Conservation (phyloP, 1,140 invertebrate species). For the Formica selysi region DNA sequence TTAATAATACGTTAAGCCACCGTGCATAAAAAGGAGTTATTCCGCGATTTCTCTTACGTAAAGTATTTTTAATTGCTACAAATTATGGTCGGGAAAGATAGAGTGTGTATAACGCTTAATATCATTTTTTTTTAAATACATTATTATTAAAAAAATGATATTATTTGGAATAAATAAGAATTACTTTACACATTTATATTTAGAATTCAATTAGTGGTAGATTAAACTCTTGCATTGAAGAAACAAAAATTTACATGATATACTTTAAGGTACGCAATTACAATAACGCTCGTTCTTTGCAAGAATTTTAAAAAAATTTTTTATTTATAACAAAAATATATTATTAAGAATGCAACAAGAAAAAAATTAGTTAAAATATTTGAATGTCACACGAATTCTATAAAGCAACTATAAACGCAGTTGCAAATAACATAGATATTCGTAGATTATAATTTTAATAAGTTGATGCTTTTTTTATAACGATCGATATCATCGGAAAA, state of each 20-base stretch:
- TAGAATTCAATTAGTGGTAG: background rate
- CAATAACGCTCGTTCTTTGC: background rate
- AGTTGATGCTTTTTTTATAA: too few species aligned
- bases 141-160: background rate
- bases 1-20: background rate
- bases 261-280: background rate
- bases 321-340: background rate
- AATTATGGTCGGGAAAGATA: background rate
- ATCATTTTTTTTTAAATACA: background rate
- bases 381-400: background rate
- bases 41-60: background rate
- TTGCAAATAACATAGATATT: background rate
- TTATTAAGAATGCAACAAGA: background rate
- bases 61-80: background rate
- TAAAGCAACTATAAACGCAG: background rate
- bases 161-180: background rate
- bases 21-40: background rate
- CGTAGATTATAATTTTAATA: too few species aligned
- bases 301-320: constrained; percentile 4
- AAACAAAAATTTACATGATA: background rate
- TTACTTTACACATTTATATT: background rate
- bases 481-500: background rate
- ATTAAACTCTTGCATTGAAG: background rate
- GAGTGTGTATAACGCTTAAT: background rate
- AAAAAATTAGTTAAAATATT: background rate